Base-by-base conservation (phyloP, 2,797 vertebrate genomes). In the Chaenodraco wilsoni region DNA sequence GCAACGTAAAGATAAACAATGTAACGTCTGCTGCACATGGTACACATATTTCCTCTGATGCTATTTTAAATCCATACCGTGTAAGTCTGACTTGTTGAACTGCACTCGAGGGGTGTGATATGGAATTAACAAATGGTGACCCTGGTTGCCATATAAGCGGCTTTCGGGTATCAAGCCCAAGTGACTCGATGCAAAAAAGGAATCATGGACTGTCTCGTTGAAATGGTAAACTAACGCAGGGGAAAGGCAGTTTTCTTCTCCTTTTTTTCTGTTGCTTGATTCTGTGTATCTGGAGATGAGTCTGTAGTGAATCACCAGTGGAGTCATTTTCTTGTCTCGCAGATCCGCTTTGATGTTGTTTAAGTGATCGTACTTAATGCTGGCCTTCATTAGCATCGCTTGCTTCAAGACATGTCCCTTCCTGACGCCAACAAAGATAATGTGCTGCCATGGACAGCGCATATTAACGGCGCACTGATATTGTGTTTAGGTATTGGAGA, bases 331-430 rank as follows among this genome's bases (percentile, higher is more conserved):
- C 87, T 85, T 78, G 84, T 88, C 84, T 79, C 1, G 21, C 70
- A 82, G 83, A 89, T 85, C 51, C 72, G 64, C 90, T 93, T 92
- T 92, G 89, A 92, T 91, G 88, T 83, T 88, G 80, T 91, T 88
- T 78, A 80, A 89, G 85, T 84, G 88, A 78, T 79, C 82, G 81
- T 82, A 65, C 86, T 90, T 89, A 90, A 86, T 48, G 79, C 87
- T 72, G 85, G 85, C 85, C 86, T 83, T 89, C 89, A 90, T 93
- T 92, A 90, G 88, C 83, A 65, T 79, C 45, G 78, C 88, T 80
- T 68, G 74, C 79, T 83, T 82, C 71, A 76, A 60, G 69, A 71
- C 59, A 52, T 9, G 75, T 80, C 83, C 81, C 78, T 69, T 86
- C 76, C 59, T 72, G 76, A 83, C 45, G 69, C 67, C 83, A 80